These are phyloP conservation scores for Scaptomyza graminum DNA, from an alignment of 1,140 invertebrate genomes.

Conservation along the genomic window DNA sequence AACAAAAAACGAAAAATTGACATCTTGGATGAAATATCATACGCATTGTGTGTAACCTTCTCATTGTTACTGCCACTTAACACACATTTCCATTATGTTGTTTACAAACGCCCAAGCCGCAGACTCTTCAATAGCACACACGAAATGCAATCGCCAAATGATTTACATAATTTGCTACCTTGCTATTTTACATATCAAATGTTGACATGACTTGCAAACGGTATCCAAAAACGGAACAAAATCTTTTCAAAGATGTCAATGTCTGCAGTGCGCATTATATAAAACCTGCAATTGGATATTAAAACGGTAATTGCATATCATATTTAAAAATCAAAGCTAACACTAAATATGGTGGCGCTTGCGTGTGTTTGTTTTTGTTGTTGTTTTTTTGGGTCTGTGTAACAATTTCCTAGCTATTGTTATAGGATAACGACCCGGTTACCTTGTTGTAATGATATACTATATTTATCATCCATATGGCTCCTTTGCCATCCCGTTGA, in stretches of 20 bases:
- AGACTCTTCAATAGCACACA: slow-evolving; percentile 34
- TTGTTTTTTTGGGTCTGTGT: slow-evolving; percentile 57
- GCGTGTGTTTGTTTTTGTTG: slow-evolving; percentile 1
- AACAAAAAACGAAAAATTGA: slow-evolving; percentile 27
- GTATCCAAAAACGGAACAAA: slow-evolving; percentile 35
- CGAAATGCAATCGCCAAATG: slow-evolving; percentile 27
- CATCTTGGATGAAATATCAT: slow-evolving; percentile 33
- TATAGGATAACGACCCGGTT: slow-evolving; percentile 77
- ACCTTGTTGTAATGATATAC: slow-evolving; percentile 50
- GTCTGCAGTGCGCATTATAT: slow-evolving; percentile 21
- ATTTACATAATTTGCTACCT: slow-evolving; percentile 53
- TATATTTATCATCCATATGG: slow-evolving; percentile 24
- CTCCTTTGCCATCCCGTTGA: slow-evolving; percentile 32
- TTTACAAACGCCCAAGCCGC: slow-evolving; percentile 17
- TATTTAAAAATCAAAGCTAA: slow-evolving; percentile 43
- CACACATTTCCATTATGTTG: slow-evolving; percentile 28
- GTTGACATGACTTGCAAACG: slow-evolving; percentile 19
- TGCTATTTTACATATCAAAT: slow-evolving; percentile 9
- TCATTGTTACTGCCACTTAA: slow-evolving; percentile 69
- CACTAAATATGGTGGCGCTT: slow-evolving; percentile 20
- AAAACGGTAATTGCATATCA: slow-evolving; percentile 20
- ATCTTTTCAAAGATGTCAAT: slow-evolving; percentile 34
- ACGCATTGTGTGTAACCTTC: slow-evolving; percentile 67
- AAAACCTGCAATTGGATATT: slow-evolving; percentile 12
- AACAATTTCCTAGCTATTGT: slow-evolving; percentile 77